A percentile compares a stretch with the other conserved stretches of the same genome.
Conservation (phyloP, 2,888 invertebrate species). For the Cosmia pyralina region DNA sequence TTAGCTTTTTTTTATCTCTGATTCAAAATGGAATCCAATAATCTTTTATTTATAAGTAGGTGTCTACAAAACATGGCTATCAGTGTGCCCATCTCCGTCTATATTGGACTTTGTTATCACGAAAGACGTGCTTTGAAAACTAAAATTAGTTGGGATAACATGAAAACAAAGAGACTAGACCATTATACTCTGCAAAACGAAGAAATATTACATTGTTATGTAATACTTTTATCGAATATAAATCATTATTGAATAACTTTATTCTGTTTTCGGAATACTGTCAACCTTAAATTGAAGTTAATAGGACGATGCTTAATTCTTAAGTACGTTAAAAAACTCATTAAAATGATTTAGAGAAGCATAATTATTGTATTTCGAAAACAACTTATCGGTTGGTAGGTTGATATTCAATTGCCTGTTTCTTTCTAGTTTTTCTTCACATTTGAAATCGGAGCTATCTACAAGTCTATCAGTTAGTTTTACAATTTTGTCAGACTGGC, state of each 20-base stretch:
- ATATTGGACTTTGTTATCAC: conserved; percentile 49
- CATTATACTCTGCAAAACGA: conserved; percentile 42
- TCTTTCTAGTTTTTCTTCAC: background rate
- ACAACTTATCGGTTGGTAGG: background rate
- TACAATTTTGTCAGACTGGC: background rate
- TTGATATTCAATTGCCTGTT: background rate
- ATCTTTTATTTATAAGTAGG: background rate
- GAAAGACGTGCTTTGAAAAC: conserved; percentile 74
- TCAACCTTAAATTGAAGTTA: background rate
- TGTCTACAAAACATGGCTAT: conserved; percentile 46
- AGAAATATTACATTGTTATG: conserved; percentile 39
- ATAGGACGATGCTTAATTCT: background rate
- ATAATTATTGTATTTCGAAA: background rate
- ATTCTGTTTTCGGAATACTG: background rate
- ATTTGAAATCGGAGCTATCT: background rate
- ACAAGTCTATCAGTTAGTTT: background rate
- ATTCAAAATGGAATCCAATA: conserved; percentile 23
- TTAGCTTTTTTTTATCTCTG: conserved; percentile 4
- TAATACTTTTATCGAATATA: conserved; percentile 14
- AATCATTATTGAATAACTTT: conserved; percentile 4
- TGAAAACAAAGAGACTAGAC: conserved; percentile 54
- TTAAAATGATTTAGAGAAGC: background rate
- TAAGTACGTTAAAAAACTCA: background rate
- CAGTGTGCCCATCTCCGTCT: conserved; percentile 44
- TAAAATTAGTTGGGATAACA: conserved; percentile 64